Evolutionary conservation across 2,797 vertebrate genomes (phyloP), one percentile per base, ranked within the genome.

Genomic region (Anas georgica): DNA sequence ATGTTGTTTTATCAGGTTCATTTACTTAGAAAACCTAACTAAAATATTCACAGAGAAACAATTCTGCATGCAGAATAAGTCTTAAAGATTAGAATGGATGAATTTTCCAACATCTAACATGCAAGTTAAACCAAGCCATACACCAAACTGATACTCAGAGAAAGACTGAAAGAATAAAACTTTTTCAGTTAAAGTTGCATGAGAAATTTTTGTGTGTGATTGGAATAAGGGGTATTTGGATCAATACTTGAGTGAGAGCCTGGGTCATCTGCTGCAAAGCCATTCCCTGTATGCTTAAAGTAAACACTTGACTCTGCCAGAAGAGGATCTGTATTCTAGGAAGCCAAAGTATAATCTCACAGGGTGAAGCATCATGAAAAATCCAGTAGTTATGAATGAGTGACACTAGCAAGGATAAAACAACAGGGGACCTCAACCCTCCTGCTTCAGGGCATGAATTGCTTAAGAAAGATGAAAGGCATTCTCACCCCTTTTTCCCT

Each of bases 401-500:
- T 72, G 69, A 78, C 52, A 22, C 45, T 20, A 75, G 41, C 35
- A 86, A 83, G 72, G 60, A 83, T 72, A 52, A 91, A 96, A 80
- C 75, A 79, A 74, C 45, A 85, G 50, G 64, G 21, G 54, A 87
- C 33, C 29, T 90, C 77, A 67, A 56, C 35, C 39, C 11, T 90
- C 28, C 60, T 4, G 31, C 60, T 90, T 85, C 33, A 62, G 78
- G 78, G 56, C 67, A 79, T n/a, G 13, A 76, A 67, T 84, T 79
- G 15, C 83, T 92, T 60, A 83, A 94, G 88, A 79, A 94, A 93
- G 56, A 91, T 70, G 54, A 91, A 91, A 92, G 35, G 9, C 29
- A 50, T 93, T 88, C 86, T 91, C 39, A 72, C 45, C 28, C 46
- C 9, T 39, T 82, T 95, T 80, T 2, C n/a, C 64, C 75, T 60